Evolutionary conservation across 2,797 vertebrate species (phyloP).

Genomic region (Gorsachius magnificus): DNA sequence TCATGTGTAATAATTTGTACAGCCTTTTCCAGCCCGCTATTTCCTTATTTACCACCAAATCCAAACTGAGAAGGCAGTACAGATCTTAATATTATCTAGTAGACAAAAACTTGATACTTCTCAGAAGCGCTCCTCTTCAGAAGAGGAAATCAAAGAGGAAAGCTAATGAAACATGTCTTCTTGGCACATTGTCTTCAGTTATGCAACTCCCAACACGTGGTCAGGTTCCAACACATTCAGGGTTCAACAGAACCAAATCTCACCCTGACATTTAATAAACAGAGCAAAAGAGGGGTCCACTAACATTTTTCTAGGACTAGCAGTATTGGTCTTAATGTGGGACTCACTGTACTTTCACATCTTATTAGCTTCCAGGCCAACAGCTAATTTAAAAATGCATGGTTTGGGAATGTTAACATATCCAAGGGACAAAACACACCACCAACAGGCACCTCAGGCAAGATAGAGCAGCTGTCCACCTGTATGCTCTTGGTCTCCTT

Average conservation of each 20-base stretch:
- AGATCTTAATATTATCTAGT: neutral
- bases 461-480: neutral
- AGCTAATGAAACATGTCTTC: neutral
- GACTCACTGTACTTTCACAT: neutral
- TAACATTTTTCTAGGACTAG: neutral
- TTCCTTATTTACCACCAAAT: constrained; percentile 38
- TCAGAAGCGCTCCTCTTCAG: neutral
- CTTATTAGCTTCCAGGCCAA: neutral
- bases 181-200: neutral
- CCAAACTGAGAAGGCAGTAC: constrained; percentile 13
- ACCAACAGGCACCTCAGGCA: neutral
- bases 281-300: neutral
- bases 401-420: neutral
- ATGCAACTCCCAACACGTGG: fast-evolving
- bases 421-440: neutral
- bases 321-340: neutral
- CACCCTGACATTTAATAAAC: neutral
- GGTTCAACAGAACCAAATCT: neutral
- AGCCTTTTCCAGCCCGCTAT: constrained; percentile 9
- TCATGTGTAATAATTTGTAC: neutral
- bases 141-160: neutral
- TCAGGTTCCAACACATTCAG: neutral
- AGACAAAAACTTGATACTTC: neutral
- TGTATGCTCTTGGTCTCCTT: neutral
- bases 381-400: neutral